These are phyloP conservation scores for Tetropium fuscum DNA, from an alignment of 2,888 invertebrate genomes.

Conservation along the genomic window DNA sequence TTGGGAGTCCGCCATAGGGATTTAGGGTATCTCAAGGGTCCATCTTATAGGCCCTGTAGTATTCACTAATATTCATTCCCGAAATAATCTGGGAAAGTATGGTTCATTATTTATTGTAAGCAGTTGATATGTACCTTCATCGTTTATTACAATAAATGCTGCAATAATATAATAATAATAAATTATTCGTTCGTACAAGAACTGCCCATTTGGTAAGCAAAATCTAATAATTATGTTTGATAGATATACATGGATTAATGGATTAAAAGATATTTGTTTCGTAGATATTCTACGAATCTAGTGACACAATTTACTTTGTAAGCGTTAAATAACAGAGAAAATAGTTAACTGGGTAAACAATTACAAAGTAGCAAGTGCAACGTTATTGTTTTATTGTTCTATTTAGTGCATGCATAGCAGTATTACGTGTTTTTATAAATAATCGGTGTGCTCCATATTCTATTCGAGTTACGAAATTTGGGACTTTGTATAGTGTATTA, in stretches of 20 bases:
- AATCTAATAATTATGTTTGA: background rate
- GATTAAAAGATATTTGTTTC: background rate
- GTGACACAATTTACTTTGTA: constrained; percentile 3
- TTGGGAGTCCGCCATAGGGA: too few relatives aligned
- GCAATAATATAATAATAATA: too few relatives aligned
- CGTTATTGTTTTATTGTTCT: constrained; percentile 10
- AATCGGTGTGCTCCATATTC: background rate
- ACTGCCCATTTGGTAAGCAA: too few relatives aligned
- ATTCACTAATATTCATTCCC: too few relatives aligned
- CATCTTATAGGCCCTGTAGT: too few relatives aligned
- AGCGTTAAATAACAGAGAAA: constrained; percentile 13
- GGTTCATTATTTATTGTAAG: too few relatives aligned
- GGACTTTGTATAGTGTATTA: too few relatives aligned
- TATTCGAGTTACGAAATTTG: background rate
- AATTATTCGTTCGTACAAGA: too few relatives aligned
- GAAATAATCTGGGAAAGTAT: too few relatives aligned
- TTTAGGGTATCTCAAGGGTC: too few relatives aligned
- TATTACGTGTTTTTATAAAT: background rate
- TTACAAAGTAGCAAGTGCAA: constrained; percentile 1
- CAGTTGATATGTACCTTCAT: too few relatives aligned
- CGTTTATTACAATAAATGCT: too few relatives aligned
- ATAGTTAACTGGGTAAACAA: constrained; percentile 6
- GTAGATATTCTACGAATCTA: background rate
- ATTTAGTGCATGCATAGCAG: constrained; percentile 1
- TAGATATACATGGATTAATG: background rate